phyloP scores from a whole-genome alignment of 2,113 vertebrate species.

The Ailuropoda melanoleuca region DNA sequence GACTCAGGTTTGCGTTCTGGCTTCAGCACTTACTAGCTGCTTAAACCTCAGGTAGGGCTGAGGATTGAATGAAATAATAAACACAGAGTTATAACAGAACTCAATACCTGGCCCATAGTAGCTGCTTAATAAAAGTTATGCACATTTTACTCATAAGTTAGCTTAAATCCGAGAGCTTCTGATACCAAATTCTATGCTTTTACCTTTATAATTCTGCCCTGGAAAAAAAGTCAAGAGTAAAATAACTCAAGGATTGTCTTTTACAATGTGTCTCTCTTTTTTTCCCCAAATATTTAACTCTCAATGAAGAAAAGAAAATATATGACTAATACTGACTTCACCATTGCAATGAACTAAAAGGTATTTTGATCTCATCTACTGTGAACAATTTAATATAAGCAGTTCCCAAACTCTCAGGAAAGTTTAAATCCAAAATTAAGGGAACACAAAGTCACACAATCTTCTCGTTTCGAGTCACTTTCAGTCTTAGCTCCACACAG shows the following conservation, averaged over 20 bases:
- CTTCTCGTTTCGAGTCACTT: conserved; percentile 73
- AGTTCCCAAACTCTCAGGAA: conserved; percentile 37
- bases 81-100: background rate
- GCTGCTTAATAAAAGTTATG: background rate
- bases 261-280: background rate
- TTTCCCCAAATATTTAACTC: background rate
- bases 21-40: background rate
- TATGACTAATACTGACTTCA: background rate
- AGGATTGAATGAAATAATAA: background rate
- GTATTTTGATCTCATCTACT: background rate
- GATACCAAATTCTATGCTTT: background rate
- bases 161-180: background rate
- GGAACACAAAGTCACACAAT: conserved; percentile 76
- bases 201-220: background rate
- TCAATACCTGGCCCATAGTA: background rate
- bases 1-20: background rate
- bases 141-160: background rate
- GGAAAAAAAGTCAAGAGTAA: background rate
- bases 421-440: conserved; percentile 74
- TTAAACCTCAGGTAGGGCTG: background rate
- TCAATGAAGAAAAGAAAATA: background rate
- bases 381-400: conserved; percentile 13
- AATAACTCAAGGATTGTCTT: background rate
- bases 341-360: background rate
- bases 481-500: conserved; percentile 81